Evolutionary conservation across 2,888 invertebrate species (phyloP).

Genomic region (Nemapogon koenigi): DNA sequence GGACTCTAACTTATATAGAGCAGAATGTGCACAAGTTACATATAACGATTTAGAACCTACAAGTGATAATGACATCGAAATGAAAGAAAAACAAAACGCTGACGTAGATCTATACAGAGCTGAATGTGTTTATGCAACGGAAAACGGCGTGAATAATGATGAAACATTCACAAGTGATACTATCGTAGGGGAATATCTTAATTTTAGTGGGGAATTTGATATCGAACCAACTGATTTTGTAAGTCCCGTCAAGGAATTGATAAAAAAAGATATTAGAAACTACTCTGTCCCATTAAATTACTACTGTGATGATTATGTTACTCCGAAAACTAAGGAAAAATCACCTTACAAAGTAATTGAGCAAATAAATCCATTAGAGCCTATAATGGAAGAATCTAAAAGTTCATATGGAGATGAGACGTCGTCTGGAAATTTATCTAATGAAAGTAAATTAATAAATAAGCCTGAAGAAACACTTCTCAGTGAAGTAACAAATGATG

Average conservation of each 20-base stretch:
- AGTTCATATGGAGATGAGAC: constrained; percentile 45
- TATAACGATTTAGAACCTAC: constrained; percentile 11
- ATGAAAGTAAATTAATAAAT: no score
- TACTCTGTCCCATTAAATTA: constrained; percentile 52
- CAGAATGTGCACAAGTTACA: no score
- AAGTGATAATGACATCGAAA: constrained; percentile 11
- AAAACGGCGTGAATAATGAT: constrained; percentile 20
- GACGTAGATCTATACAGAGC: constrained; percentile 21
- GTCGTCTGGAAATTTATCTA: no score
- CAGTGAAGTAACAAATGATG: no score
- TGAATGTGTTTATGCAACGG: constrained; percentile 20
- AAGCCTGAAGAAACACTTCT: no score
- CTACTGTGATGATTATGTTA: constrained; percentile 45
- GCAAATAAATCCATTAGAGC: constrained; percentile 30
- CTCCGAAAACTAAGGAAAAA: constrained; percentile 21
- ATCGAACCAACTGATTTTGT: constrained; percentile 41
- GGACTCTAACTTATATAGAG: no score
- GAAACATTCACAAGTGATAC: constrained; percentile 23
- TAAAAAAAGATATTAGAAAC: constrained; percentile 54
- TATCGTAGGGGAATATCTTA: constrained; percentile 53
- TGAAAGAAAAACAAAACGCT: constrained; percentile 4
- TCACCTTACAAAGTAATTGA: constrained; percentile 26
- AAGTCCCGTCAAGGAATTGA: constrained; percentile 51
- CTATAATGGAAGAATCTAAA: constrained; percentile 55
- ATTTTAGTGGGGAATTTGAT: constrained; percentile 43